Base-by-base conservation (phyloP, 2,797 vertebrate species). In the Squalus acanthias region DNA sequence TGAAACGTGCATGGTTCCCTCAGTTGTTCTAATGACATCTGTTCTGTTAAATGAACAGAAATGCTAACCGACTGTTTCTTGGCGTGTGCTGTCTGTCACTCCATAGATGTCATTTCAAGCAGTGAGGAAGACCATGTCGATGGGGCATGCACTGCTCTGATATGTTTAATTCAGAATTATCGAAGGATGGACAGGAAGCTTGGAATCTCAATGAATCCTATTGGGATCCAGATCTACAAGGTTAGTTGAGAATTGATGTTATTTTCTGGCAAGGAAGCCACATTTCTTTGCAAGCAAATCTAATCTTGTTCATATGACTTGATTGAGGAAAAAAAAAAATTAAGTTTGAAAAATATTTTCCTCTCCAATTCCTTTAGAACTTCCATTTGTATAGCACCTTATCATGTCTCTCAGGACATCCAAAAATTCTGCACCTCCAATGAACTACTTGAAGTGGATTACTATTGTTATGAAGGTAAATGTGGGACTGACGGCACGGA, bases 141-240 rank as follows among this genome's bases (percentile, higher is more conserved):
- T 69, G 87, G 67, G 39, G 29, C 24, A 50, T 96, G 96, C 39
- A 92, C 87, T 39, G 88, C 92, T 60, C 67, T 96, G 67, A 70
- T 96, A 88, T 96, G 87, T 69, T 72, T 96, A 65, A 74, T 96
- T 60, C 96, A 96, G 88, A 96, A 92, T n/a, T 96, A 70, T 46
- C 67, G 22, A 50, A 92, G 96, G 69, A 89, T 69, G 53, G 29
- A 92, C 87, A 96, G 96, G 69, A 92, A 70, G 67, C 88, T 92
- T 46, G 88, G 67, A 33, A 33, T 72, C 29, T 50, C 53, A 92
- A 74, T 96, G 96, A 92, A 63, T 70, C 96, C 96, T 39, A 96
- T 96, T 60, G 96, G 96, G 17, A 70, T 96, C 0, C 96, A 96
- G 69, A 89, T 96, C 63, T 96, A 96, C 88, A 33, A 76, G 69